Evolutionary conservation across 1,140 invertebrate species (phyloP), one percentile per base, ranked within the genome.

Genomic region (Yoshiicerus persimilis): DNA sequence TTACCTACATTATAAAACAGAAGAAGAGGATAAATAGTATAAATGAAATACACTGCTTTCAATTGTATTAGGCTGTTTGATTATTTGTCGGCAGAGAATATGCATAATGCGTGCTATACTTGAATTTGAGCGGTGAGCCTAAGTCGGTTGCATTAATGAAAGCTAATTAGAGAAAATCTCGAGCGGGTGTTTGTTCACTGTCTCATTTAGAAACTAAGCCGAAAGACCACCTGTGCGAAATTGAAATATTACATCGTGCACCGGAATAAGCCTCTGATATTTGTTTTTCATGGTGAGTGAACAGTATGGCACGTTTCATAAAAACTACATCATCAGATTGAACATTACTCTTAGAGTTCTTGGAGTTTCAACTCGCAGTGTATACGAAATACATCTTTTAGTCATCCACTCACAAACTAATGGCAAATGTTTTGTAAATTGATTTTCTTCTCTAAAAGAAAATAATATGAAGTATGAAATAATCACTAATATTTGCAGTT

Each of bases 221-320:
- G 64, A 77, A 36, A 62, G 86, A 87, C 86, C 86, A 87, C 86
- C 86, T 87, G 86, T 80, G 86, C 86, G 86, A 87, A 77, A 87
- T 87, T 34, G 38, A 77, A 77, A 77, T 36, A 34, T 77, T 77
- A 30, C 64, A 66, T 66, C 64, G 38, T 83, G 77, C 34, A 41
- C 32, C 32, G 11, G 77, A 41, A 83, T 9, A 62, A 23, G 38
- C 47, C 38, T 47, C 8, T 27, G 77, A 25, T 77, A 77, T 36
- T 77, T 16, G 30, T 36, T 34, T 77, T 36, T 6, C 20, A 20
- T 30, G 41, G 8, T 47, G 41, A 47, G 41, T 47, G 41, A 47
- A 20, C 41, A 20, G 13, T 47, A 47, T 47, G 41, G 41, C 41
- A 47, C 41, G 41, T 4, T 47, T 16, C 41, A 47, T 47, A 16